These are phyloP conservation scores for Chelonus insularis DNA, from an alignment of 1,140 invertebrate species.

Conservation along the genomic window DNA sequence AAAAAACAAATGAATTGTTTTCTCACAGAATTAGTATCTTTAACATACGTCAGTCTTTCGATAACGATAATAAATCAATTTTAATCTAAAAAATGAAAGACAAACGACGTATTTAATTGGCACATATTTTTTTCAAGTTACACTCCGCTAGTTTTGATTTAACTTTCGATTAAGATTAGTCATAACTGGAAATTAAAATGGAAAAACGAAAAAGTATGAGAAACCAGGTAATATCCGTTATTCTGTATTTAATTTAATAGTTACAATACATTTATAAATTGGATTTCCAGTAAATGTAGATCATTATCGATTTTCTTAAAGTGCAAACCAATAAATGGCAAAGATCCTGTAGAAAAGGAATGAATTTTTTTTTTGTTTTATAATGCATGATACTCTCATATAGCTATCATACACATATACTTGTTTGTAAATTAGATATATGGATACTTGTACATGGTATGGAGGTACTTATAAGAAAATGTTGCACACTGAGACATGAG, in stretches of 20 bases:
- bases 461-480: conserved; percentile 1
- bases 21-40: no score
- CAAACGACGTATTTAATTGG: neutral
- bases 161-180: no score
- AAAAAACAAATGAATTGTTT: no score
- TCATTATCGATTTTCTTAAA: conserved; percentile 6
- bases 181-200: no score
- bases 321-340: conserved; percentile 8
- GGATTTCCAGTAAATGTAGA: neutral
- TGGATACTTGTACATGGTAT: neutral
- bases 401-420: neutral
- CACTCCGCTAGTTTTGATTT: no score
- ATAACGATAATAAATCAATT: neutral
- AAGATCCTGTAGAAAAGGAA: no score
- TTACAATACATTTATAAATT: neutral
- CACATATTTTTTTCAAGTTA: no score
- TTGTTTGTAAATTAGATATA: neutral
- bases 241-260: neutral
- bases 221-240: neutral
- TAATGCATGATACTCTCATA: no score
- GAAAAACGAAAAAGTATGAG: no score
- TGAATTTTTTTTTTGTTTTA: no score
- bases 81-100: neutral
- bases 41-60: neutral
- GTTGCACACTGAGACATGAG: neutral